These are phyloP conservation scores for Synergus japonicus DNA, from an alignment of 2,888 invertebrate genomes.

Conservation along the genomic window DNA sequence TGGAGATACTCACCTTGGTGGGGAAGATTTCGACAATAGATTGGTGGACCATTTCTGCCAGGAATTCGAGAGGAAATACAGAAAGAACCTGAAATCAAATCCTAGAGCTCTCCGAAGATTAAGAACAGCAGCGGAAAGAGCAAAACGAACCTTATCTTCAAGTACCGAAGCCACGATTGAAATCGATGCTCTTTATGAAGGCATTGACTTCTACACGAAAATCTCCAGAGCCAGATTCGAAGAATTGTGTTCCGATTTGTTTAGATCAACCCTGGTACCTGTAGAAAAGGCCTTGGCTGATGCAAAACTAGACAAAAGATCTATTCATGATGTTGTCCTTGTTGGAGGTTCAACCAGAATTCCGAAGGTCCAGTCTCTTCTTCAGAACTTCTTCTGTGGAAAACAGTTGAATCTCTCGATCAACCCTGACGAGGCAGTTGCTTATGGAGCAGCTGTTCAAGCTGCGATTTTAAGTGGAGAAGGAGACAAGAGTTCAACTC, in stretches of 20 bases:
- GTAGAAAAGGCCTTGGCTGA: constrained; percentile 89
- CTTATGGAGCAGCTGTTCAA: constrained; percentile 96
- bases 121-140: constrained; percentile 87
- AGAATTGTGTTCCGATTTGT: constrained; percentile 85
- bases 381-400: constrained; percentile 87
- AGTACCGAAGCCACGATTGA: constrained; percentile 87
- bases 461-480: constrained; percentile 91
- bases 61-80: constrained; percentile 86
- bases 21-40: constrained; percentile 79
- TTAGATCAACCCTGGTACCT: constrained; percentile 86
- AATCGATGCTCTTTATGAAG: constrained; percentile 88
- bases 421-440: constrained; percentile 95
- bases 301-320: constrained; percentile 87
- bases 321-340: constrained; percentile 88
- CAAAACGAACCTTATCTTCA: constrained; percentile 87
- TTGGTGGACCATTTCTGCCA: constrained; percentile 83
- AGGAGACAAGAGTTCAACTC: constrained; percentile 79
- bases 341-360: constrained; percentile 91
- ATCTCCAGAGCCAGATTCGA: constrained; percentile 87
- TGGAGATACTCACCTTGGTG: constrained; percentile 89
- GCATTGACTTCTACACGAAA: constrained; percentile 86
- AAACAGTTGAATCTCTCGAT: constrained; percentile 93
- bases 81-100: constrained; percentile 84
- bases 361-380: constrained; percentile 86
- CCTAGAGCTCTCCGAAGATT: constrained; percentile 84